Conservation (phyloP, 2,113 vertebrate species). For the Phylloscopus trochilus region DNA sequence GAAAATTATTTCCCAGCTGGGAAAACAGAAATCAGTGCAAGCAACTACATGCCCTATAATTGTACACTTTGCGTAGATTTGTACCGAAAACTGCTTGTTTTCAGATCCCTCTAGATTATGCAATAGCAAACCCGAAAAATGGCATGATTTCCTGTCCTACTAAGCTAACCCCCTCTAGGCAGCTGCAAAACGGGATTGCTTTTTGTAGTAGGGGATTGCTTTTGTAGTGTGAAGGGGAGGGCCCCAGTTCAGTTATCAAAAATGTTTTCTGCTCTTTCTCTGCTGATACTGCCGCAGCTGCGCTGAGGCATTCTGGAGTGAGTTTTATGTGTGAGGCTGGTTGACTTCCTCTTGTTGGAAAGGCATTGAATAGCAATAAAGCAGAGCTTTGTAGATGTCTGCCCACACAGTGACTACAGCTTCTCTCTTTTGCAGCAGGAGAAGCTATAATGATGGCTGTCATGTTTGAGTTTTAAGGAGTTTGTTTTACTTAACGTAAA, state of each 20-base stretch:
- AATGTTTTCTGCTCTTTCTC: background rate
- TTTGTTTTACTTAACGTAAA: background rate
- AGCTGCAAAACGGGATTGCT: background rate
- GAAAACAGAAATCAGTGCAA: background rate
- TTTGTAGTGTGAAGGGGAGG: background rate
- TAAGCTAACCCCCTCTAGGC: background rate
- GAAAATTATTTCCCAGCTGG: background rate
- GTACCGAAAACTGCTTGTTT: background rate
- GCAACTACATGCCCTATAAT: background rate
- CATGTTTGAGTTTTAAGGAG: background rate
- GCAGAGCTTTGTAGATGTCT: slow-evolving; percentile 14
- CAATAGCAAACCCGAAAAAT: background rate
- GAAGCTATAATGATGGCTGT: slow-evolving; percentile 33
- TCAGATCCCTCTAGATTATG: background rate
- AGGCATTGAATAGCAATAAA: background rate
- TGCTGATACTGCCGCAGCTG: background rate
- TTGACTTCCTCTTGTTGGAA: slow-evolving; percentile 12
- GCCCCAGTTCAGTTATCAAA: background rate
- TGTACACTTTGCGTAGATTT: background rate
- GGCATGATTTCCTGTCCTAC: background rate
- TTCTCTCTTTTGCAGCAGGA: background rate
- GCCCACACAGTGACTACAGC: background rate
- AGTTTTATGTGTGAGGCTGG: background rate
- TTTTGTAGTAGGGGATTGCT: background rate
- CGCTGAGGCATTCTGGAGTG: background rate